Percentiles rank a stretch among this genome's conserved stretches.
Evolutionary conservation across 1,140 invertebrate genomes (phyloP).

Genomic region (Chrysomallon squamiferum): DNA sequence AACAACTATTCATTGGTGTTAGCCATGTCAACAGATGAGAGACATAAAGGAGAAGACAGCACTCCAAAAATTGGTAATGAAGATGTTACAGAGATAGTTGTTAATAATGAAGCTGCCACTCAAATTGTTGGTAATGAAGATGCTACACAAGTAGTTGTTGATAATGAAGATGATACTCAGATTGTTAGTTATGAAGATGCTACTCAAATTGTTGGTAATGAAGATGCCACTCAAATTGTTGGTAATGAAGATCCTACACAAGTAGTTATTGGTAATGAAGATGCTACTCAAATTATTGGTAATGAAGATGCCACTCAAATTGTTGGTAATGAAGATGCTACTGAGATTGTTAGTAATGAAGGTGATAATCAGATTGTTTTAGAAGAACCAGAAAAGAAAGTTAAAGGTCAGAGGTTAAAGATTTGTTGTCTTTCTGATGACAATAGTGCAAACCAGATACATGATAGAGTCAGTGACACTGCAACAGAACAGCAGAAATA

Average conservation of each 20-base stretch:
- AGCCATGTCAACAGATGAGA: too few species aligned
- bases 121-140: background rate
- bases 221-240: conserved; percentile 11
- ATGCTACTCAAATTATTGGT: conserved; percentile 22
- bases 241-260: background rate
- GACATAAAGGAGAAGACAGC: conserved; percentile 1
- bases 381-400: conserved; percentile 9
- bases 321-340: background rate
- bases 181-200: conserved; percentile 21
- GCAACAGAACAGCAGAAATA: too few species aligned
- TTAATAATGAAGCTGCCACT: background rate
- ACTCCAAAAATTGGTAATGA: conserved; percentile 1
- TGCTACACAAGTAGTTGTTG: conserved; percentile 10
- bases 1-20: too few species aligned
- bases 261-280: conserved; percentile 11
- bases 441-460: too few species aligned
- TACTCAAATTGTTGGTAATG: conserved; percentile 15
- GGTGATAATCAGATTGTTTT: conserved; percentile 14
- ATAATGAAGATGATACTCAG: background rate
- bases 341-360: conserved; percentile 1
- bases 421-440: background rate
- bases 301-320: conserved; percentile 6
- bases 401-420: background rate
- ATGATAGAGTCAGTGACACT: too few species aligned
- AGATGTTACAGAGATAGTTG: background rate